phyloP scores from a whole-genome alignment of 1,140 invertebrate genomes.

The Bombyx mori region ASM3026992v2 NC_085118.1:10584501-10585000 shows the following conservation, averaged over 20 bases:
- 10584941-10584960: slow-evolving; percentile 50
- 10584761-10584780: no score
- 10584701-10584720: no score
- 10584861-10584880: neutral
- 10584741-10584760: no score
- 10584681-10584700: no score
- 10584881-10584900: slow-evolving; percentile 72
- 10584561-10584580: slow-evolving; percentile 90
- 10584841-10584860: no score
- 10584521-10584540: slow-evolving; percentile 87
- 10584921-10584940: slow-evolving; percentile 73
- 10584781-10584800: no score
- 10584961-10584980: slow-evolving; percentile 60
- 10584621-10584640: no score
- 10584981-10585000: slow-evolving; percentile 33
- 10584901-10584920: slow-evolving; percentile 69
- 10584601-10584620: slow-evolving; percentile 68
- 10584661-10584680: no score
- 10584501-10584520: slow-evolving; percentile 91
- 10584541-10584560: slow-evolving; percentile 91
- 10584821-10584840: no score
- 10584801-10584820: no score
- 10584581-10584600: slow-evolving; percentile 87
- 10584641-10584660: no score
- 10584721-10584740: no score